Conservation (phyloP, 2,888 invertebrate species). For the Alloscopus bannaensis region DNA sequence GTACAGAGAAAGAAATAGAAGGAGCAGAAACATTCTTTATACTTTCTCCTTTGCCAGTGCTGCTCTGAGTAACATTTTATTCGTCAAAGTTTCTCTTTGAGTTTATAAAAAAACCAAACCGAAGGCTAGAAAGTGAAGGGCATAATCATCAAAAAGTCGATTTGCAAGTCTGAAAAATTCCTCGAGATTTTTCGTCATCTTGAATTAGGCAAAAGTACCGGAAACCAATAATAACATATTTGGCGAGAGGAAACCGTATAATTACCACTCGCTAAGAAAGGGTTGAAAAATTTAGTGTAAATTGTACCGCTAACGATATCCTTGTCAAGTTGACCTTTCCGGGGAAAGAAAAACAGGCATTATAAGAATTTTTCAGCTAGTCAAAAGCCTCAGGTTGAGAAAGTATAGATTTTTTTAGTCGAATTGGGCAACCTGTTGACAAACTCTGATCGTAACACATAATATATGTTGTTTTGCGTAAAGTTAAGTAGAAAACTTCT, state of each 20-base stretch:
- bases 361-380: not conserved
- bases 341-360: not conserved
- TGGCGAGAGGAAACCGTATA: too few relatives aligned
- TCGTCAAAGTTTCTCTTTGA: too few relatives aligned
- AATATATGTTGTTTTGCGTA: not conserved
- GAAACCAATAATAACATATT: too few relatives aligned
- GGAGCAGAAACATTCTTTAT: not conserved
- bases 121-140: not conserved
- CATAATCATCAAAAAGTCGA: not conserved
- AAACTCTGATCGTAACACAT: not conserved
- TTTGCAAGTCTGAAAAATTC: not conserved
- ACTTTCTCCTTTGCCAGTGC: not conserved
- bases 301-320: too few relatives aligned
- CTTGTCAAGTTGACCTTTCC: too few relatives aligned
- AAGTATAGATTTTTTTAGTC: not conserved
- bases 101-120: not conserved
- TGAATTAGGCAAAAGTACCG: too few relatives aligned
- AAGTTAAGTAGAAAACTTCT: conserved; percentile 1
- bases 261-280: too few relatives aligned
- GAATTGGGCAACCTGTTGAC: conserved; percentile 29
- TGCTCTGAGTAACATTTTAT: not conserved
- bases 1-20: not conserved
- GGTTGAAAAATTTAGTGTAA: too few relatives aligned
- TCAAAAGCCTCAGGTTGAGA: not conserved
- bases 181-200: too few relatives aligned